A percentile compares a stretch with the other conserved stretches of the same genome.
phyloP scores from a whole-genome alignment of 2,888 invertebrate genomes.

The Sepioteuthis lessoniana region DNA sequence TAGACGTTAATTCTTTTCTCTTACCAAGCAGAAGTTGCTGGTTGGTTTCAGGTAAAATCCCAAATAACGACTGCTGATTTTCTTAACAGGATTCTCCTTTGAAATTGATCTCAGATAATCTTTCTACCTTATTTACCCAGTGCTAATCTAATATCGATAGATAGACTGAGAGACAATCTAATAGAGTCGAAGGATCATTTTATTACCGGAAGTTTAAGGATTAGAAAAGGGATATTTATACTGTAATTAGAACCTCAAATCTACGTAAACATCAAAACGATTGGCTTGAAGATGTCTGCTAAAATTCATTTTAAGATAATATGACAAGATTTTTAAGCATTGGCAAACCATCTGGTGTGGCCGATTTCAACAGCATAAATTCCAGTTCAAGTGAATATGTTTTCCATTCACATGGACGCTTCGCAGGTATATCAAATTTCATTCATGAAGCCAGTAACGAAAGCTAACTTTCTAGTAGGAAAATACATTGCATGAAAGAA shows the following conservation, averaged over 20 bases:
- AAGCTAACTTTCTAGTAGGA: no score
- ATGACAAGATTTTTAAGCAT: neutral
- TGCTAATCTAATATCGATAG: no score
- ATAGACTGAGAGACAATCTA: no score
- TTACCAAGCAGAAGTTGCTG: no score
- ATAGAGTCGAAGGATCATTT: neutral
- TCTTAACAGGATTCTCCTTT: no score
- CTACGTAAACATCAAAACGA: neutral
- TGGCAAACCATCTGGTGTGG: neutral
- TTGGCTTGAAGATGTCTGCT: neutral
- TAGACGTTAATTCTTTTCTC: no score
- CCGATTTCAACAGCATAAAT: neutral
- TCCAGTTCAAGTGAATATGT: neutral
- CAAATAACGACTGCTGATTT: no score
- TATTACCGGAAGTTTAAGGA: neutral
- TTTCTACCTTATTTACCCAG: no score
- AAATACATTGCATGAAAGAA: no score
- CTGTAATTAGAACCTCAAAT: neutral
- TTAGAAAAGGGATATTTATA: neutral
- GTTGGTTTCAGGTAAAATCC: no score
- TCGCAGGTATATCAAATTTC: neutral
- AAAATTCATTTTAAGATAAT: conserved; percentile 1
- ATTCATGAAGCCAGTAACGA: neutral
- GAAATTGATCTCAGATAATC: no score
- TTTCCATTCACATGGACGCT: neutral